These are phyloP conservation scores for Caracal caracal DNA, from an alignment of 2,113 vertebrate genomes.

Conservation along the genomic window DNA sequence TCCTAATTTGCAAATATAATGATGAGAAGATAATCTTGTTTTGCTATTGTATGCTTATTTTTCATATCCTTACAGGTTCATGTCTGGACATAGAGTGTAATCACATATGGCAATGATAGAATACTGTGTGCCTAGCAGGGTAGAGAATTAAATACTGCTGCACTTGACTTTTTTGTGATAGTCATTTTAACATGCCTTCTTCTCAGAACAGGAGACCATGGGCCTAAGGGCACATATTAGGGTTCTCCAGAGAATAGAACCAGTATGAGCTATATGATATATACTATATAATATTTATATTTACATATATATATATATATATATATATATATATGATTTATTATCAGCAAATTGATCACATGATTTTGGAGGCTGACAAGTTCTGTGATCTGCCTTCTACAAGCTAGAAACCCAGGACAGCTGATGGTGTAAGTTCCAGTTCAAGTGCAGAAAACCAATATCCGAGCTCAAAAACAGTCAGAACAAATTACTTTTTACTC, in stretches of 20 bases:
- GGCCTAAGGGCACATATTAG: neutral
- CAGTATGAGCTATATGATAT: neutral
- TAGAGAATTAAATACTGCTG: neutral
- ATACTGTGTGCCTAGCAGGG: neutral
- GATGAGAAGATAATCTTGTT: neutral
- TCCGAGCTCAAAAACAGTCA: neutral
- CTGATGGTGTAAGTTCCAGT: neutral
- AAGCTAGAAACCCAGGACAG: neutral
- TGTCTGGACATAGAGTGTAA: neutral
- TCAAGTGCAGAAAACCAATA: neutral
- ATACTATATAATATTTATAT: neutral
- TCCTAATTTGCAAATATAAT: conserved; percentile 2
- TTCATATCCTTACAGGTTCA: neutral
- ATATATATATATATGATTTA: neutral
- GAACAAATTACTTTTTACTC: neutral
- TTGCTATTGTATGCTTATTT: neutral
- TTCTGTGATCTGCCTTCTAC: neutral
- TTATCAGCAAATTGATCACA: neutral
- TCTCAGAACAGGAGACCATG: neutral
- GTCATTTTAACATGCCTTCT: neutral
- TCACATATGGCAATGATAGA: neutral
- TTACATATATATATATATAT: neutral
- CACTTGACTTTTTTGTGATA: neutral
- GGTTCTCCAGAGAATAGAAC: neutral
- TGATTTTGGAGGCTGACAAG: neutral